Evolutionary conservation across 1,140 invertebrate species (phyloP).

Genomic region (Tetragnatha versicolor): DNA sequence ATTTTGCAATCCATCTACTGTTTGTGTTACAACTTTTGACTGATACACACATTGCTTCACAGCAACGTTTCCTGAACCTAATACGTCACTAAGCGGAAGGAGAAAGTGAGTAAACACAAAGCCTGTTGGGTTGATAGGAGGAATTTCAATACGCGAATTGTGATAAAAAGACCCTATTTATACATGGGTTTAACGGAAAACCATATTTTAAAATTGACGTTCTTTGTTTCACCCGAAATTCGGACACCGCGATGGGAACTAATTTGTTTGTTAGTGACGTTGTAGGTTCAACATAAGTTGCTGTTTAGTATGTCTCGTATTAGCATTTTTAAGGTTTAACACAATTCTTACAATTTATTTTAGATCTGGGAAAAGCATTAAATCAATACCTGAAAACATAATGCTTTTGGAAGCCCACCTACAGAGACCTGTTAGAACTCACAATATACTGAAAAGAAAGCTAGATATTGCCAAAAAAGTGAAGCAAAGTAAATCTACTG

Average conservation of each 20-base stretch:
- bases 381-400: constrained; percentile 70
- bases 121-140: too few species aligned
- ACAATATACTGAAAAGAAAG: constrained; percentile 84
- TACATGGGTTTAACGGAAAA: not conserved
- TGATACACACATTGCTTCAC: too few species aligned
- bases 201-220: not conserved
- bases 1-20: too few species aligned
- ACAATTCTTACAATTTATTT: not conserved
- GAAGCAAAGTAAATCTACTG: constrained; percentile 21
- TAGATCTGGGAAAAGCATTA: not conserved
- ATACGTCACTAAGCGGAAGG: too few species aligned
- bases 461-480: constrained; percentile 64
- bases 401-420: constrained; percentile 85
- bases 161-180: too few species aligned
- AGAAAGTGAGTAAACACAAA: too few species aligned
- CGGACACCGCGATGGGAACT: not conserved
- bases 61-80: too few species aligned
- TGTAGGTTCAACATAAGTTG: not conserved
- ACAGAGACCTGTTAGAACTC: constrained; percentile 80
- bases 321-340: not conserved
- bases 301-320: not conserved
- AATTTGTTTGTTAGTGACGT: not conserved
- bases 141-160: too few species aligned
- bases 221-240: not conserved
- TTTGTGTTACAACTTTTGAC: too few species aligned